These are phyloP conservation scores for Pentamera pediparva DNA, from an alignment of 53 echinoderm and acorn worm genomes.

Conservation along the genomic window DNA sequence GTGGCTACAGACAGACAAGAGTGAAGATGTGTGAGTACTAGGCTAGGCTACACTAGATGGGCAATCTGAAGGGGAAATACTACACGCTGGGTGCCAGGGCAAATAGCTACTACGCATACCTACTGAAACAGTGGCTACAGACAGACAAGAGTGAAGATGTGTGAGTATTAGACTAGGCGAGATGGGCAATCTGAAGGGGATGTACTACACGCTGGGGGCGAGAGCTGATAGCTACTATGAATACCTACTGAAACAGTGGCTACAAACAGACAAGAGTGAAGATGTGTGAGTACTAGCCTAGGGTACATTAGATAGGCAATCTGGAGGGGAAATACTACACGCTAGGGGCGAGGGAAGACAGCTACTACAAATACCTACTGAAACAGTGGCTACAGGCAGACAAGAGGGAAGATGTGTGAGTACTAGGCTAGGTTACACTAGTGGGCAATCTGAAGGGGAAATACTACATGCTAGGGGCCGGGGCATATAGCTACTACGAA, in stretches of 20 bases:
- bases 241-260: slow-evolving; percentile 93
- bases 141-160: slow-evolving; percentile 74
- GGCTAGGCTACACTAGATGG: too few species aligned
- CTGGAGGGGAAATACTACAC: too few species aligned
- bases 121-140: slow-evolving; percentile 95
- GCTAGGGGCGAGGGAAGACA: too few species aligned
- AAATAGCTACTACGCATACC: slow-evolving; percentile 94
- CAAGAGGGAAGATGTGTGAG: too few species aligned
- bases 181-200: slow-evolving; percentile 76
- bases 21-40: slow-evolving; percentile 68
- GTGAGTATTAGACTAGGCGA: too few species aligned
- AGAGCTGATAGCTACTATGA: slow-evolving; percentile 96
- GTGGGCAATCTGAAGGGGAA: too few species aligned
- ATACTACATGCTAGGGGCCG: too few species aligned
- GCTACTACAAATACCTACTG: too few species aligned
- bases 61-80: slow-evolving; percentile 65
- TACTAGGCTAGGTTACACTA: too few species aligned
- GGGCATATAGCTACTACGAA: too few species aligned
- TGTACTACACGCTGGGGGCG: slow-evolving; percentile 76
- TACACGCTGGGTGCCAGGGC: slow-evolving; percentile 83
- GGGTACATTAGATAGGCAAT: too few species aligned
- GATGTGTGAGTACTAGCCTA: slow-evolving; percentile 60
- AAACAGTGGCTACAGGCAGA: too few species aligned
- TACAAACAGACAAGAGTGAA: slow-evolving; percentile 89
- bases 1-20: slow-evolving; percentile 93